Base-by-base conservation (phyloP, 2,888 invertebrate genomes). In the Chorisops tibialis region DNA sequence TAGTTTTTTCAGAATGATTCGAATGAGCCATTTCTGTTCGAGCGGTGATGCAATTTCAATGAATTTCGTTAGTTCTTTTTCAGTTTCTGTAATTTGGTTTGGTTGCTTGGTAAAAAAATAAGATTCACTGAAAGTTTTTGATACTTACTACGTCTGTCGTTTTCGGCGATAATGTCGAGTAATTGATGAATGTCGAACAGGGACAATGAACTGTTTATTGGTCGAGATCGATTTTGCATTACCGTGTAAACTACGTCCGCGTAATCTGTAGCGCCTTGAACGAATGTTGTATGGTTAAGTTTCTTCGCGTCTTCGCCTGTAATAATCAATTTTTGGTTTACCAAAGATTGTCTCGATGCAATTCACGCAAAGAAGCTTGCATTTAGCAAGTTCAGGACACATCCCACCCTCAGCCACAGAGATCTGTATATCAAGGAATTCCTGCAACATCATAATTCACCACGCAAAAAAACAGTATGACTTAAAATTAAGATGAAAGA, bases 11-110 rank as follows among this genome's bases (percentile, higher is more conserved):
- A 97, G 79, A 50, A 97, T 83, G 58, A 96, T 87, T 59, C 95
- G 81, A 5, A 95, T 87, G 18, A 96, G 81, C 96, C 96, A 97
- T 79, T 93, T 94, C 67, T 91, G 84, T 74, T 96, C 92, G 12
- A 83, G 73, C 0, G 90, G 85, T 6, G 87, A 87, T 68, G 88
- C 81, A 66, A 83, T 83, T 65, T 84, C 83, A 30, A 91, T 79
- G 49, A 93, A 81, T 51, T 82, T 79, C 60, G 83, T 80, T 62
- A 96, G 81, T 62, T 85, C 82, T 24, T 85, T 82, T 70, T 87
- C 85, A 41, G 84, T 80, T 1, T 69, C 77, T 76, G 41, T 49
- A 66, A 67, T 48, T 56, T 24, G n/a, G 52, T 58, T 35, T 49
- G n/a, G 16, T 43, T 62, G 11, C 35, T 56, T 48, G 58, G 56